phyloP scores from a whole-genome alignment of 2,797 vertebrate genomes.

The Paramormyrops hopkinsi region DNA sequence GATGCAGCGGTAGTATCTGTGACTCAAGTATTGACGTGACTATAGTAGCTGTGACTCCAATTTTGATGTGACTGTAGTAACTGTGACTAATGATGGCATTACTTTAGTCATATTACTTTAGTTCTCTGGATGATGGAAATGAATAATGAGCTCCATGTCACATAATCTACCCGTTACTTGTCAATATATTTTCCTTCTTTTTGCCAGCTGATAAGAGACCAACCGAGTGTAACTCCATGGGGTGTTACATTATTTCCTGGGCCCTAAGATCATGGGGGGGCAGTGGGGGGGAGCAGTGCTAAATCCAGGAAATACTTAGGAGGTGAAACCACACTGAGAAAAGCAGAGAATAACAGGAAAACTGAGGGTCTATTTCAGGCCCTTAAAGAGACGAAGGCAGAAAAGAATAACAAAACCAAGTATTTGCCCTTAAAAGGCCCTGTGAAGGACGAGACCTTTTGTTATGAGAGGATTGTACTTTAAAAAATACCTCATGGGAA shows the following conservation, averaged over 20 bases:
- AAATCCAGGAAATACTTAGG: slow-evolving; percentile 65
- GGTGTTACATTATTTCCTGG: slow-evolving; percentile 33
- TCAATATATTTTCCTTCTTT: not conserved
- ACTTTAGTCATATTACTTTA: not conserved
- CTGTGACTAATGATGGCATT: not conserved
- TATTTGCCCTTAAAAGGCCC: slow-evolving; percentile 52
- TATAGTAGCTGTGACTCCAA: not conserved
- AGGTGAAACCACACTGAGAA: slow-evolving; percentile 51
- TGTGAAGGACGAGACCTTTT: slow-evolving; percentile 26
- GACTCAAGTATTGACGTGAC: not conserved
- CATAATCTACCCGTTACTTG: not conserved
- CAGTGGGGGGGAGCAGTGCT: slow-evolving; percentile 45
- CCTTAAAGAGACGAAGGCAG: slow-evolving; percentile 31
- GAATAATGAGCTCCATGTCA: not conserved
- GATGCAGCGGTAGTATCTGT: not conserved
- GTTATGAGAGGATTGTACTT: slow-evolving; percentile 35
- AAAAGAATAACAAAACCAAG: slow-evolving; percentile 42
- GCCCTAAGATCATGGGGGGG: slow-evolving; percentile 30
- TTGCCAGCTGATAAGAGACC: not conserved
- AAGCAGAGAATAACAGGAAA: slow-evolving; percentile 59
- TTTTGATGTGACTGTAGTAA: not conserved
- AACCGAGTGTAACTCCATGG: not conserved
- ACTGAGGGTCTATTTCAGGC: slow-evolving; percentile 54
- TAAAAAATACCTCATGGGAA: slow-evolving; percentile 43
- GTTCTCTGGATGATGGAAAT: not conserved